These are phyloP conservation scores for Magallana angulata DNA, from an alignment of 1,140 invertebrate genomes.

Conservation along the genomic window DNA sequence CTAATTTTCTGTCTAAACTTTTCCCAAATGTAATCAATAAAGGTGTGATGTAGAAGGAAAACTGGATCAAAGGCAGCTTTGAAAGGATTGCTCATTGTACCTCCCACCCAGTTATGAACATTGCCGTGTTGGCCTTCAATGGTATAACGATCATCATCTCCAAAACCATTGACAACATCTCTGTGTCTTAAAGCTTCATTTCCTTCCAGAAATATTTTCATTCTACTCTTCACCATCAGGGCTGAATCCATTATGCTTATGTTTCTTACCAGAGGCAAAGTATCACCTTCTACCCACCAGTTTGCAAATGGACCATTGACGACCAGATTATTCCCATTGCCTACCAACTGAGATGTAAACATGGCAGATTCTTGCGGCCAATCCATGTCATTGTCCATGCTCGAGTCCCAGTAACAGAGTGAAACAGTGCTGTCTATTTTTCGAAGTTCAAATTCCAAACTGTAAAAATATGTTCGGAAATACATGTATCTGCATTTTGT, in stretches of 20 bases:
- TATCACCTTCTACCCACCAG: neutral
- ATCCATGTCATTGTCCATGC: slow-evolving; percentile 31
- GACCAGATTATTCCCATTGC: slow-evolving; percentile 40
- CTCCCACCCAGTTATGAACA: slow-evolving; percentile 57
- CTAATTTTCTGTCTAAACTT: slow-evolving; percentile 45
- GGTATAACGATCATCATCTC: slow-evolving; percentile 14
- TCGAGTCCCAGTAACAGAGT: slow-evolving; percentile 50
- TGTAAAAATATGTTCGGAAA: neutral
- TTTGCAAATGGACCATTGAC: slow-evolving; percentile 37
- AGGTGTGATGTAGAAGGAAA: slow-evolving; percentile 50
- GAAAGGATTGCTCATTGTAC: slow-evolving; percentile 43
- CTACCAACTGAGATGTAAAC: slow-evolving; percentile 22
- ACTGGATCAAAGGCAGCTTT: slow-evolving; percentile 51
- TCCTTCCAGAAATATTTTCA: neutral
- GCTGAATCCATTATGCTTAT: neutral
- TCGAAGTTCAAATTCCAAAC: slow-evolving; percentile 30
- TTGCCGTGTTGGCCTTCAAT: slow-evolving; percentile 46
- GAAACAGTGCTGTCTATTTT: neutral
- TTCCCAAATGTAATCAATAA: slow-evolving; percentile 55
- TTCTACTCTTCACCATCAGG: neutral
- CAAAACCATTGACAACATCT: neutral
- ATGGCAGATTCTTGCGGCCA: slow-evolving; percentile 9
- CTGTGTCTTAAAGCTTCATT: neutral
- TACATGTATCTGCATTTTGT: neutral
- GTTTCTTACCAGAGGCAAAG: neutral